Evolutionary conservation across 2,888 invertebrate species (phyloP), one percentile per base, ranked within the genome.

Genomic region (Hypolimnas misippus): DNA sequence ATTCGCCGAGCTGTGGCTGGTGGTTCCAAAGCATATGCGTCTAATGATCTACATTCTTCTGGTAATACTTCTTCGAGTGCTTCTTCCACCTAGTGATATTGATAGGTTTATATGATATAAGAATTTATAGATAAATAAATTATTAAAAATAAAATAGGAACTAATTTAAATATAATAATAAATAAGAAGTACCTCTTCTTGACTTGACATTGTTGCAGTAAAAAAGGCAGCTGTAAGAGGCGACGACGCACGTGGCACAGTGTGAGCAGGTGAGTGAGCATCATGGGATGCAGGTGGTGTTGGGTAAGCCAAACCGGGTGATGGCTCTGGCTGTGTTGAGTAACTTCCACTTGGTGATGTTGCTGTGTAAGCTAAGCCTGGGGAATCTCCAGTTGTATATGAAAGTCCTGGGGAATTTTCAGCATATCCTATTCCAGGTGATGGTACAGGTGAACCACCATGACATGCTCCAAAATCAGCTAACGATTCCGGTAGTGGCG

Each of bases 211-310:
- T 12, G 96, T 96, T 40, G 95, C 94, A 50, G 96, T 96, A 80
- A 96, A 97, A 82, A 96, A 97, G 4, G 96, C 96, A 59, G 96
- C 96, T 8, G 96, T 96, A 12, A 96, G 86, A 1, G 97, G 96
- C 1, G 96, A 96, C 6, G 96, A 96, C 0, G 96, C 95, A 65
- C 96, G 95, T 12, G 95, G 95, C 1, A 94, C 94, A 6, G 88
- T 83, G 62, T 90, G 89, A 7, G 87, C 86, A 66, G 95, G 95
- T 67, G 95, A 94, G 64, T 95, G 94, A 19, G 96, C 96, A 87
- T 97, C 97, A 73, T 97, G 97, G 72, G 97, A 97, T 0, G 97
- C 97, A 3, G 97, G 97, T 19, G 97, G 97, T 7, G 97, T 97
- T 2, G 97, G 97, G 79, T 97, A 97, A 19, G 96, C 83, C 42